These are phyloP conservation scores for Enteromius argenteus DNA, from an alignment of 2,797 vertebrate genomes.

Conservation along the genomic window DNA sequence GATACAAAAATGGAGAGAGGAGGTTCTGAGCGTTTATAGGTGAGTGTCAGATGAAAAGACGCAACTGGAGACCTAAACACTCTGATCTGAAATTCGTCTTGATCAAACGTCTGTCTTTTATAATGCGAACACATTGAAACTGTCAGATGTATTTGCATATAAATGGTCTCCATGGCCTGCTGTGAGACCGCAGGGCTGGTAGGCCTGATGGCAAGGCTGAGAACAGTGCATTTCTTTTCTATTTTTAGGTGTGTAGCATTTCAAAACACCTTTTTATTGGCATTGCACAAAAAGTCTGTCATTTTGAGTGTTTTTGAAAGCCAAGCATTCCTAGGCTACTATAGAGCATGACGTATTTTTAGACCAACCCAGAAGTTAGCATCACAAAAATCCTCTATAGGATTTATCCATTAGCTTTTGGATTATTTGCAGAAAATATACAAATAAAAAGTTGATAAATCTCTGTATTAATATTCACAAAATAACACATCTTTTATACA, in stretches of 20 bases:
- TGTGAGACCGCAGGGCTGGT: slow-evolving; percentile 73
- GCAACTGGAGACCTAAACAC: slow-evolving; percentile 56
- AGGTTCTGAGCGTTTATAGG: slow-evolving; percentile 48
- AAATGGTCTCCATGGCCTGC: slow-evolving; percentile 75
- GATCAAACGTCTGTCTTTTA: slow-evolving; percentile 78
- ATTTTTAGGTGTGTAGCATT: background rate
- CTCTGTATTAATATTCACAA: background rate
- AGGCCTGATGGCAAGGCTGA: slow-evolving; percentile 71
- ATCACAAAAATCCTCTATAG: background rate
- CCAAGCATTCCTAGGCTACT: background rate
- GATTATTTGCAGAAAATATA: background rate
- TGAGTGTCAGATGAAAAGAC: slow-evolving; percentile 56
- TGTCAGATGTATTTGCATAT: slow-evolving; percentile 81
- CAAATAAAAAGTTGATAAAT: no score
- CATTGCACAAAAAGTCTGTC: background rate
- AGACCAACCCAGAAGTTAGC: background rate
- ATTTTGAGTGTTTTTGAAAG: background rate
- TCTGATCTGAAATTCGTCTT: slow-evolving; percentile 74
- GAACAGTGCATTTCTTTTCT: slow-evolving; percentile 30
- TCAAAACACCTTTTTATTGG: background rate
- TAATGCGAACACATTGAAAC: slow-evolving; percentile 77
- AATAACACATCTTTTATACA: background rate
- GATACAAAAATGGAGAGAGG: slow-evolving; percentile 3
- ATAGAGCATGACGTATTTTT: background rate
- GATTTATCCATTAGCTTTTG: background rate